phyloP scores from a whole-genome alignment of 2,113 vertebrate species.

The Microtus richardsoni region DNA sequence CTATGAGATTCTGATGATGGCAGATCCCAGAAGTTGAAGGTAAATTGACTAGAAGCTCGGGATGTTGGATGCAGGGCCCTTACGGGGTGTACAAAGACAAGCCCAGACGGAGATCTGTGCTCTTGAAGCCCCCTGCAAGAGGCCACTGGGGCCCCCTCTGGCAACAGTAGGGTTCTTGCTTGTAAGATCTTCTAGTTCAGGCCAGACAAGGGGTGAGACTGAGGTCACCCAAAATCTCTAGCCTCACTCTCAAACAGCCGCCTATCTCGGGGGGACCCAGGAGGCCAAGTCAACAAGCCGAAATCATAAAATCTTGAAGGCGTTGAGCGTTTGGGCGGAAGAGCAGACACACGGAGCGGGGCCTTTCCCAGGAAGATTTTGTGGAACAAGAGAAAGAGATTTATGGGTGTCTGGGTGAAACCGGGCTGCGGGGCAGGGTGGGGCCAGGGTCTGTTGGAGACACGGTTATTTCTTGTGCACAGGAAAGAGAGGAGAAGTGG shows the following conservation, averaged over 20 bases:
- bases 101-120: neutral
- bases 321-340: constrained; percentile 68
- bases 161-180: neutral
- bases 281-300: constrained; percentile 77
- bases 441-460: neutral
- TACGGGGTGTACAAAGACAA: neutral
- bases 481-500: constrained; percentile 35
- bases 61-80: neutral
- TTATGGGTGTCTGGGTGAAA: constrained; percentile 70
- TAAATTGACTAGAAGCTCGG: neutral
- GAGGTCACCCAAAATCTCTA: constrained; percentile 64
- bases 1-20: neutral
- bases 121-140: neutral
- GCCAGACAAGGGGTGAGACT: constrained; percentile 62
- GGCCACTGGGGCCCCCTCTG: neutral
- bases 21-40: neutral
- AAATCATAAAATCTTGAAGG: constrained; percentile 78
- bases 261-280: constrained; percentile 53
- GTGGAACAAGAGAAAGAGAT: constrained; percentile 69
- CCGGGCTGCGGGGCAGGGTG: neutral
- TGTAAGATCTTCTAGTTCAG: fast-evolving
- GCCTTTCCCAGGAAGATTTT: constrained; percentile 74
- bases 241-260: constrained; percentile 57
- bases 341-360: constrained; percentile 55
- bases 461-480: neutral